A percentile compares a stretch with the other conserved stretches of the same genome.
These are phyloP conservation scores for Percina caprodes DNA, from an alignment of 2,113 vertebrate species.

Conservation along the genomic window DNA sequence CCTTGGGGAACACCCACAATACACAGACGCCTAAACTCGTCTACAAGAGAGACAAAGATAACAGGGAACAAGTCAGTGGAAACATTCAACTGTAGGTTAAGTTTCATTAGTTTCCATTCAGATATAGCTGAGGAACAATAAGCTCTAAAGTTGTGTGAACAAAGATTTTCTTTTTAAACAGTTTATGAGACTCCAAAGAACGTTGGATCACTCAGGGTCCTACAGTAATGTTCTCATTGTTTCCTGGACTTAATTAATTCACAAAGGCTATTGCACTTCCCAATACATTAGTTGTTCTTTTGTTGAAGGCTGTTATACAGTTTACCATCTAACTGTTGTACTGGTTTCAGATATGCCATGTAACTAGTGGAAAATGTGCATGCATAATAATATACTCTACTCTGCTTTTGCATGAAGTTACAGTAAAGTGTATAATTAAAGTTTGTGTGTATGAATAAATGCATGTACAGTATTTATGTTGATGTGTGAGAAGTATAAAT, in stretches of 20 bases:
- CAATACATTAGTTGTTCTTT: conserved; percentile 1
- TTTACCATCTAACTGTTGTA: background rate
- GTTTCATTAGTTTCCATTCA: background rate
- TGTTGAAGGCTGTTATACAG: conserved; percentile 4
- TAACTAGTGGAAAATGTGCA: conserved; percentile 14
- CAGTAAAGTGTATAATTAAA: background rate
- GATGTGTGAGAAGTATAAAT: background rate
- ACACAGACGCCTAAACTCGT: conserved; percentile 90
- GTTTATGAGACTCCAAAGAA: background rate
- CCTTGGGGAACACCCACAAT: conserved; percentile 85
- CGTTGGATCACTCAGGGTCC: background rate
- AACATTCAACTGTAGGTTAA: background rate
- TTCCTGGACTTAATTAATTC: conserved; percentile 5
- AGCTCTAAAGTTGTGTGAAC: background rate
- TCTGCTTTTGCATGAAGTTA: conserved; percentile 9
- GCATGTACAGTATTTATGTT: background rate
- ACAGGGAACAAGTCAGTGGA: conserved; percentile 17
- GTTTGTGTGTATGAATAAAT: background rate
- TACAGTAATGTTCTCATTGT: conserved; percentile 1
- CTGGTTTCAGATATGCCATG: conserved; percentile 6
- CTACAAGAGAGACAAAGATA: conserved; percentile 73
- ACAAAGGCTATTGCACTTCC: background rate
- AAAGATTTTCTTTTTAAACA: conserved; percentile 5
- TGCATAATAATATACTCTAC: background rate
- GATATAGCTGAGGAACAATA: background rate